phyloP scores from a whole-genome alignment of 1,140 invertebrate species.

The Mercenaria mercenaria region DNA sequence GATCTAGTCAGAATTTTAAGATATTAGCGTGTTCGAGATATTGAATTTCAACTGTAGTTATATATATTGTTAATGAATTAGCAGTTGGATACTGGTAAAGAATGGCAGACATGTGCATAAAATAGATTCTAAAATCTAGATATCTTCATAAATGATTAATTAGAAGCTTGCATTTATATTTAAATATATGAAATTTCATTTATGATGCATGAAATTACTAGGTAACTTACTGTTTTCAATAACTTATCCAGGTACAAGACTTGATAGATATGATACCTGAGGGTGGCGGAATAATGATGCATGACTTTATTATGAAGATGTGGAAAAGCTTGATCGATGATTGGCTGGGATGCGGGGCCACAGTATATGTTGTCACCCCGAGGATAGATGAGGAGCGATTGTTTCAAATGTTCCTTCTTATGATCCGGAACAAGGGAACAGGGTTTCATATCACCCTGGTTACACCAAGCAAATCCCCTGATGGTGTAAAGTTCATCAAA shows the following conservation, averaged over 20 bases:
- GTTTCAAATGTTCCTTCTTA: conserved; percentile 80
- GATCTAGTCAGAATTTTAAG: too few relatives aligned
- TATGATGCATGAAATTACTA: too few relatives aligned
- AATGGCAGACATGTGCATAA: too few relatives aligned
- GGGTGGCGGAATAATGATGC: conserved; percentile 83
- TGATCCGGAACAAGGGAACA: conserved; percentile 84
- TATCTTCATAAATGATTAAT: too few relatives aligned
- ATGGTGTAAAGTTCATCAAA: conserved; percentile 78
- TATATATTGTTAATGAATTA: too few relatives aligned
- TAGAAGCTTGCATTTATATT: too few relatives aligned
- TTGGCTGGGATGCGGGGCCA: conserved; percentile 83
- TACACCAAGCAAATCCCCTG: conserved; percentile 74
- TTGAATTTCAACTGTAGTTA: too few relatives aligned
- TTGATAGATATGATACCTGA: conserved; percentile 83
- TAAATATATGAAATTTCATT: too few relatives aligned
- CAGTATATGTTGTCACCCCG: conserved; percentile 82
- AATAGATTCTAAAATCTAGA: too few relatives aligned
- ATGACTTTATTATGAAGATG: conserved; percentile 82
- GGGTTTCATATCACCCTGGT: conserved; percentile 78
- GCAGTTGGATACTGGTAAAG: too few relatives aligned
- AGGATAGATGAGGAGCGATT: conserved; percentile 83
- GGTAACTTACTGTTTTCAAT: too few relatives aligned
- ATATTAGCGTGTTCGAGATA: too few relatives aligned
- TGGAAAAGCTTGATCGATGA: conserved; percentile 83
- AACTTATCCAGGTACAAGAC: conserved; percentile 80